phyloP scores from a whole-genome alignment of 2,888 invertebrate genomes.

The Philereme transversata region DNA sequence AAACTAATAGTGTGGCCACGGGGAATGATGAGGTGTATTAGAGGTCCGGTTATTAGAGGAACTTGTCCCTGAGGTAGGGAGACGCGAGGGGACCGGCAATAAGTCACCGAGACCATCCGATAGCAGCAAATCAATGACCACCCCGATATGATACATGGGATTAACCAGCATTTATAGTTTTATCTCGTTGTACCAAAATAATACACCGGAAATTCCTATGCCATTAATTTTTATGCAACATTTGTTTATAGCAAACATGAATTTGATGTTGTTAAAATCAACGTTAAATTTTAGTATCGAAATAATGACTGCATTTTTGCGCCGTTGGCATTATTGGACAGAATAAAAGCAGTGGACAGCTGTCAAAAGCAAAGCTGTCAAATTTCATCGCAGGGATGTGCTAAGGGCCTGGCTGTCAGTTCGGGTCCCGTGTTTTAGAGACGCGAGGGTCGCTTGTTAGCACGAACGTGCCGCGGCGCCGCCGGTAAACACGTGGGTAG shows the following conservation, averaged over 20 bases:
- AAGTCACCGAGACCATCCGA: conserved; percentile 75
- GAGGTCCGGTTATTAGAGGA: conserved; percentile 52
- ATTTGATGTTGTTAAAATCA: conserved; percentile 17
- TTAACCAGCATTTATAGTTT: conserved; percentile 80
- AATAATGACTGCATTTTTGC: not conserved
- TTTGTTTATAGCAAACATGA: conserved; percentile 17
- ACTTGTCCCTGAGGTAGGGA: conserved; percentile 47
- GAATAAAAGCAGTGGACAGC: conserved; percentile 62
- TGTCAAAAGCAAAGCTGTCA: conserved; percentile 73
- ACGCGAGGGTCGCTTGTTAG: conserved; percentile 74
- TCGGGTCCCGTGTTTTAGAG: conserved; percentile 58
- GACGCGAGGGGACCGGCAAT: conserved; percentile 70
- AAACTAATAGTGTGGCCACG: conserved; percentile 71
- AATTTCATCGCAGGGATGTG: conserved; percentile 53
- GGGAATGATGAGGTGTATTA: conserved; percentile 73
- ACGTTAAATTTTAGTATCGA: not conserved
- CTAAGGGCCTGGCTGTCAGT: conserved; percentile 65
- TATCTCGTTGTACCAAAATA: conserved; percentile 70
- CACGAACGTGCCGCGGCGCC: conserved; percentile 77
- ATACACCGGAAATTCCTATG: conserved; percentile 70
- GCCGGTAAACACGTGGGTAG: conserved; percentile 83
- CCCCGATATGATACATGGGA: conserved; percentile 79
- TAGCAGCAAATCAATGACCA: conserved; percentile 81
- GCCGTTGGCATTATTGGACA: conserved; percentile 25
- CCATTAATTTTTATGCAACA: conserved; percentile 66